Percentiles rank a stretch among this genome's conserved stretches.
These are phyloP conservation scores for Zelleria hepariella DNA, from an alignment of 2,888 invertebrate genomes.

Conservation along the genomic window DNA sequence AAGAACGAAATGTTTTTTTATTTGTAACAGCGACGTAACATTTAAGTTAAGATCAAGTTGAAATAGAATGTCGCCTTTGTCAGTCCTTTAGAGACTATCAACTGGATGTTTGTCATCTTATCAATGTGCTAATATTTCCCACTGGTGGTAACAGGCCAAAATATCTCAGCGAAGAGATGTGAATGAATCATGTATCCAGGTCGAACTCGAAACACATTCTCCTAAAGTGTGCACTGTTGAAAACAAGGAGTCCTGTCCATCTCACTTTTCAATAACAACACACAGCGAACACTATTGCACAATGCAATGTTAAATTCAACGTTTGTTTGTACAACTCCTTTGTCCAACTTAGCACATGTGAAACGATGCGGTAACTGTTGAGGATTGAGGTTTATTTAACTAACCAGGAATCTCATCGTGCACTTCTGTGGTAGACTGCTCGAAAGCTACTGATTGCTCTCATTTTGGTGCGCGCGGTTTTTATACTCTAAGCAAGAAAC, in stretches of 20 bases:
- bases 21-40: neutral
- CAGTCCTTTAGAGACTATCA: neutral
- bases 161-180: no score
- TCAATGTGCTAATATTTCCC: no score
- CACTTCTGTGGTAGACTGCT: conserved; percentile 70
- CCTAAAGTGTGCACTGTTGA: neutral
- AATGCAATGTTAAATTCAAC: neutral
- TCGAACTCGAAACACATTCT: neutral
- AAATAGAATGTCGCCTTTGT: neutral
- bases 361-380: neutral
- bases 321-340: neutral
- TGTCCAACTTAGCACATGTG: neutral
- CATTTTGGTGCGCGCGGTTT: conserved; percentile 48
- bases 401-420: conserved; percentile 69
- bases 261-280: neutral
- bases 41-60: neutral
- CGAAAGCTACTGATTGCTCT: conserved; percentile 68
- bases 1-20: no score
- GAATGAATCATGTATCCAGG: no score
- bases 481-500: conserved; percentile 56
- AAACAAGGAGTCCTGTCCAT: neutral
- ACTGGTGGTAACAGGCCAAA: no score
- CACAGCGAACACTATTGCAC: neutral
- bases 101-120: neutral
- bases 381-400: conserved; percentile 31